Percentiles rank a stretch among this genome's conserved stretches.
phyloP scores from a whole-genome alignment of 1,140 invertebrate genomes.

The Caenorhabditis elegans region DNA sequence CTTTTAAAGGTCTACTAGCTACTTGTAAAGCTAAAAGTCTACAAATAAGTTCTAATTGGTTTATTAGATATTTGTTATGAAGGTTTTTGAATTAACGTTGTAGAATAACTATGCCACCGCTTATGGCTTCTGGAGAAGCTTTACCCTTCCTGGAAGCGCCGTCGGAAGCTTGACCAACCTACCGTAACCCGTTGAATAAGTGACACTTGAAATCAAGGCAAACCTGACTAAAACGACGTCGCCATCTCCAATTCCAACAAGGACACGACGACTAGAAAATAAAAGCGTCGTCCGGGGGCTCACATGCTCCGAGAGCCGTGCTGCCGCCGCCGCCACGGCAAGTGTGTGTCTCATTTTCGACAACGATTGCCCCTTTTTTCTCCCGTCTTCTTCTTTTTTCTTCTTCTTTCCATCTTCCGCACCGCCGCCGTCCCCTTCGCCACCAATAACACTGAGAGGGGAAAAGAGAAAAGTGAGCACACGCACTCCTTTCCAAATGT shows the following conservation, averaged over 20 bases:
- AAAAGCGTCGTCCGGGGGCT: not conserved
- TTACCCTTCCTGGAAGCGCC: too few relatives aligned
- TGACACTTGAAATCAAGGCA: not conserved
- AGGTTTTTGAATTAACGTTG: too few relatives aligned
- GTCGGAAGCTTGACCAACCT: too few relatives aligned
- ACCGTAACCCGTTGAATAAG: too few relatives aligned
- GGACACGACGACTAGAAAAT: not conserved
- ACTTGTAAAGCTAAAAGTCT: too few relatives aligned
- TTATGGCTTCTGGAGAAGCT: too few relatives aligned
- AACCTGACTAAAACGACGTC: not conserved
- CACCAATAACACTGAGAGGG: not conserved
- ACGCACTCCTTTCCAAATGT: not conserved
- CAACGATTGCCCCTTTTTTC: constrained; percentile 3
- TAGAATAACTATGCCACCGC: too few relatives aligned
- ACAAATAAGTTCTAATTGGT: too few relatives aligned
- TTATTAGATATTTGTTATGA: too few relatives aligned
- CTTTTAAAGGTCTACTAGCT: too few relatives aligned
- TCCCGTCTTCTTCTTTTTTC: not conserved
- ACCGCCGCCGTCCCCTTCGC: not conserved
- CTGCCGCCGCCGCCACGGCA: not conserved
- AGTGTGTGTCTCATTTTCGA: constrained; percentile 33
- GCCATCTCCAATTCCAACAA: not conserved
- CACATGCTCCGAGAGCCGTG: constrained; percentile 4
- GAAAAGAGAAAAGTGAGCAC: not conserved
- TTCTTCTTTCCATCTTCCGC: not conserved